A percentile compares a stretch with the other conserved stretches of the same genome.
Conservation (phyloP, 2,888 invertebrate genomes). For the Onchidella celtica region DNA sequence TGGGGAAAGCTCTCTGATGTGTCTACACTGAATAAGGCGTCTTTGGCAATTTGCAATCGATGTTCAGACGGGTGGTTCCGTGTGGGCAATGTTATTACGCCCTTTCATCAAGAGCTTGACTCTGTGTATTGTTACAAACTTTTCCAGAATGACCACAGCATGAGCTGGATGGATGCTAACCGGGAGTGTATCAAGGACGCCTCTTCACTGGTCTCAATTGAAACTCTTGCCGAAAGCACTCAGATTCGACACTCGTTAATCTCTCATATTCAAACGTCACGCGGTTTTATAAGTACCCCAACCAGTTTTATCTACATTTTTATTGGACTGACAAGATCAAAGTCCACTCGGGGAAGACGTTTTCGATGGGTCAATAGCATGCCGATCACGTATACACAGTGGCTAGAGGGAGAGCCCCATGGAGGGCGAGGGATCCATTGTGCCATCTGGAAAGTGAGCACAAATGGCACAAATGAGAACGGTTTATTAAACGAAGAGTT, state of each 20-base stretch:
- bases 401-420: not conserved
- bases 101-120: no score
- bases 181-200: not conserved
- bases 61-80: slow-evolving; percentile 30
- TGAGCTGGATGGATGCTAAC: slow-evolving; percentile 38
- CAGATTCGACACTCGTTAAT: not conserved
- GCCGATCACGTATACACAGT: slow-evolving; percentile 15
- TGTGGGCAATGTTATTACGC: not conserved
- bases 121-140: slow-evolving; percentile 20
- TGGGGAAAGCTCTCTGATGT: no score
- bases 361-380: slow-evolving; percentile 33
- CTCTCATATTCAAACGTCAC: not conserved
- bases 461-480: not conserved
- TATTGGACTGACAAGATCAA: slow-evolving; percentile 6
- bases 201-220: slow-evolving; percentile 1
- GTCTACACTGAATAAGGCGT: no score
- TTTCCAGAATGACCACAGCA: no score
- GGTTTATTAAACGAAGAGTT: not conserved
- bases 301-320: not conserved
- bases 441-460: not conserved
- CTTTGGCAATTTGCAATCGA: not conserved
- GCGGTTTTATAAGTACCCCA: not conserved
- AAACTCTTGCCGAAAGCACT: not conserved
- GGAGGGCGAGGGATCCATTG: not conserved
- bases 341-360: slow-evolving; percentile 3